These are phyloP conservation scores for Melanotaenia nigrans DNA, from an alignment of 2,797 vertebrate genomes.

Conservation along the genomic window DNA sequence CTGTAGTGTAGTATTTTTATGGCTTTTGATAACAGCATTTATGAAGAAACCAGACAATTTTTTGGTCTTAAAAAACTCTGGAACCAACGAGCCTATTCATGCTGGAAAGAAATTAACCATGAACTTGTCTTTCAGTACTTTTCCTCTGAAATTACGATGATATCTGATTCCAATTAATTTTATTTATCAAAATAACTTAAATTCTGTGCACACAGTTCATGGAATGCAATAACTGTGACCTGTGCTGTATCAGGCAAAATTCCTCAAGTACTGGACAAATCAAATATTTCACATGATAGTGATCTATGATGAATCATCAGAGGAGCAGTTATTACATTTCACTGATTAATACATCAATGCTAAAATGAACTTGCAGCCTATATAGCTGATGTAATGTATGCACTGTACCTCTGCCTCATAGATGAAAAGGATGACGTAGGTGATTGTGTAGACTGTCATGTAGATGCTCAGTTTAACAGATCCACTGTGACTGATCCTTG, in stretches of 20 bases:
- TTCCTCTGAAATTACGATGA: not conserved
- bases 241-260: not conserved
- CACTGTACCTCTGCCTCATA: slow-evolving; percentile 91
- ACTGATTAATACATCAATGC: not conserved
- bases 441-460: slow-evolving; percentile 93
- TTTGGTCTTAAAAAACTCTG: not conserved
- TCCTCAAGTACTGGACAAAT: not conserved
- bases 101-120: not conserved
- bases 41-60: too few relatives aligned
- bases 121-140: not conserved
- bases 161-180: not conserved
- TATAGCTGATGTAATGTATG: slow-evolving; percentile 13
- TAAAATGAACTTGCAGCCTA: not conserved
- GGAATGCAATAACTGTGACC: not conserved
- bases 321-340: not conserved
- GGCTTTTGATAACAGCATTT: too few relatives aligned
- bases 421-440: slow-evolving; percentile 92
- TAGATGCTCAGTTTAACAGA: slow-evolving; percentile 92
- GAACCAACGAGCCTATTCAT: not conserved
- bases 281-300: not conserved
- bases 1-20: not conserved
- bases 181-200: not conserved
- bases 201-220: not conserved
- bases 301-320: not conserved
- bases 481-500: slow-evolving; percentile 91